Percentiles rank a stretch among this genome's conserved stretches.
Evolutionary conservation across 2,888 invertebrate species (phyloP).

Genomic region (Cryptosula pallasiana): DNA sequence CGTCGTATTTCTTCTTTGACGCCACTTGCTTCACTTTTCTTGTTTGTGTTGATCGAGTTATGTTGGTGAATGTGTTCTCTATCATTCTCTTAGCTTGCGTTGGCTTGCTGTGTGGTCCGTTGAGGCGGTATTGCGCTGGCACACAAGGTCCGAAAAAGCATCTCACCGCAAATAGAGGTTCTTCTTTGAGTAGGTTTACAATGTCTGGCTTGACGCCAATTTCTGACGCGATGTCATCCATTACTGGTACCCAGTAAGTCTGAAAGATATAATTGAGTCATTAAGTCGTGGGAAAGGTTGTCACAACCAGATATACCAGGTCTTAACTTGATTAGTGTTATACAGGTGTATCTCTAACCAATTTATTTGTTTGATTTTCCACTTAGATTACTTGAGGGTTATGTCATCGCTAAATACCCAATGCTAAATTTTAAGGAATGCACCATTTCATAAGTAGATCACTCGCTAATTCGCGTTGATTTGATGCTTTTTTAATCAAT

Average conservation of each 20-base stretch:
- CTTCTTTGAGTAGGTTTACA: slow-evolving; percentile 30
- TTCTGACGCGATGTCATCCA: slow-evolving; percentile 44
- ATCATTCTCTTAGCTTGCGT: slow-evolving; percentile 35
- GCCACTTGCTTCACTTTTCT: neutral
- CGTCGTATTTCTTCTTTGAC: neutral
- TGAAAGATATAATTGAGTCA: slow-evolving; percentile 32
- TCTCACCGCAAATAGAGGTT: slow-evolving; percentile 38
- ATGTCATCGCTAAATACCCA: no score
- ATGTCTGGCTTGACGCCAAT: slow-evolving; percentile 41
- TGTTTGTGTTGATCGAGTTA: slow-evolving; percentile 27
- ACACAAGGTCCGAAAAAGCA: slow-evolving; percentile 46
- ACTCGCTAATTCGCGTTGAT: no score
- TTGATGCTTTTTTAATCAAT: no score
- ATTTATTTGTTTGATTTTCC: no score
- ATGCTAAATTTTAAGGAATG: no score
- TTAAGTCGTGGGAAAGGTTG: no score
- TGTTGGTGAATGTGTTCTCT: slow-evolving; percentile 27
- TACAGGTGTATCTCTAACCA: no score
- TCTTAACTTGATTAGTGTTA: no score
- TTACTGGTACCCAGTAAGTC: slow-evolving; percentile 48
- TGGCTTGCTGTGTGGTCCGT: slow-evolving; percentile 36
- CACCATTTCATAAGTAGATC: no score
- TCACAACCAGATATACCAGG: no score
- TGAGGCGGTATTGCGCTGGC: slow-evolving; percentile 45
- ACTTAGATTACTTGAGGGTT: no score